Conservation (phyloP, 1,140 invertebrate species). For the Cotesia vestalis region DNA sequence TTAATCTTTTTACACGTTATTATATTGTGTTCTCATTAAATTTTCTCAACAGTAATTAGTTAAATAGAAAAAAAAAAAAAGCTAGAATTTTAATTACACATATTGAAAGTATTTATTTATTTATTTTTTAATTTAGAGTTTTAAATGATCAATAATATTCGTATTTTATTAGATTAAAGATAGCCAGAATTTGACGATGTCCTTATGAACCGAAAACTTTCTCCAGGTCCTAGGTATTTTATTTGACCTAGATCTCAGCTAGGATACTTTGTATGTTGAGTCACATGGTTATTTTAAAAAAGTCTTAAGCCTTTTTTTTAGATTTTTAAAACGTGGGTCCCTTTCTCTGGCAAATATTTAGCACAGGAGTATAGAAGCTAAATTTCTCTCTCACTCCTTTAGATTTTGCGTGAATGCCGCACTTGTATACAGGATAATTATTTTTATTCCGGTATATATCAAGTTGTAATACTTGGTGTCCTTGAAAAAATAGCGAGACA, state of each 20-base stretch:
- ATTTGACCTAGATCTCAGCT: slow-evolving; percentile 46
- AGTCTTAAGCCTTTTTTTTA: too few relatives aligned
- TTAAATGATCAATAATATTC: slow-evolving; percentile 7
- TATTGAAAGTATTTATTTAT: too few relatives aligned
- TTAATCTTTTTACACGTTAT: slow-evolving; percentile 22
- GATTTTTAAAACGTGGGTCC: slow-evolving; percentile 35
- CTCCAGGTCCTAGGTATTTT: slow-evolving; percentile 45
- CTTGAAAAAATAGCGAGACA: slow-evolving; percentile 41
- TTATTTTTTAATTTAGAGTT: too few relatives aligned
- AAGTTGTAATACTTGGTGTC: slow-evolving; percentile 39
- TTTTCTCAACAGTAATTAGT: slow-evolving; percentile 12
- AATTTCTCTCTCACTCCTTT: slow-evolving; percentile 19
- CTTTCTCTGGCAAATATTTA: slow-evolving; percentile 38
- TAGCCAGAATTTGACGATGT: slow-evolving; percentile 23
- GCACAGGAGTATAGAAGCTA: slow-evolving; percentile 25
- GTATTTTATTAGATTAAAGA: slow-evolving; percentile 2
- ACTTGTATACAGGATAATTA: slow-evolving; percentile 32
- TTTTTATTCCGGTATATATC: slow-evolving; percentile 30
- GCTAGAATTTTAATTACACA: too few relatives aligned
- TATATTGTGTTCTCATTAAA: slow-evolving; percentile 24
- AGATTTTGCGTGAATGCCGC: slow-evolving; percentile 18
- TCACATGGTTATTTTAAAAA: slow-evolving; percentile 26
- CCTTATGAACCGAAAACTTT: slow-evolving; percentile 51
- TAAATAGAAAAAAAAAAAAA: too few relatives aligned
- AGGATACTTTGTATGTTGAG: slow-evolving; percentile 37